Base-by-base conservation (phyloP, 2,113 vertebrate genomes). In the Cnemophilus loriae region DNA sequence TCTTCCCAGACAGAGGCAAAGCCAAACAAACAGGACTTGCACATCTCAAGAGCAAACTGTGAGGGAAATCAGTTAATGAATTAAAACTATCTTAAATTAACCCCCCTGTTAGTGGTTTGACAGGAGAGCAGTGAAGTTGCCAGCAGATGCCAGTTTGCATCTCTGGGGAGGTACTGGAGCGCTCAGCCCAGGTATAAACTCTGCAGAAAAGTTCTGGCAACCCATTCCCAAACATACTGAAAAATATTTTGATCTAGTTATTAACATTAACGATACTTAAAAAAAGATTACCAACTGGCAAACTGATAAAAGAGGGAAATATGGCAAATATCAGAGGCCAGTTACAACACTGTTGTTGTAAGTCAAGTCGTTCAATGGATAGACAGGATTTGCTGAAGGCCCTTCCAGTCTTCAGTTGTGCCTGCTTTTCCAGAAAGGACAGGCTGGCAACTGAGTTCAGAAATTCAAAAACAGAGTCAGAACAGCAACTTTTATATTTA, bases 251-350 rank as follows among this genome's bases (percentile, higher is more conserved):
- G 4, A 76, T 16, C 47, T 41, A 28, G 52, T 67, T 50, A 37
- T 53, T 24, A 75, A 65, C 28, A 41, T 8, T 4, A 30, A 44
- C 0, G 0, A 35, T 11, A 16, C 15, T 82, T 57, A 2, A 1
- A 77, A 80, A 78, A 70, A 49, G 4, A 71, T 28, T 41, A 22
- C 39, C 57, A 60, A 15, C n/a, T 23, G 46, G 13, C 37, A 57
- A 87, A 67, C 11, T 2, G 15, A 42, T 24, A 35, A 56, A 59
- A 73, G 37, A n/a, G n/a, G n/a, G 26, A 57, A 91, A 65, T 8
- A 21, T 0, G 3, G 20, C 22, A 35, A 39, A 37, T 13, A n/a
- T 2, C 20, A 23, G 2, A 59, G 49, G 37, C 21, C 41, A 57
- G 16, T 8, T 30, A 27, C 6, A 42, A 53, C 6, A 11, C 4